phyloP scores from a whole-genome alignment of 2,797 vertebrate species.

The Falco concolor region DNA sequence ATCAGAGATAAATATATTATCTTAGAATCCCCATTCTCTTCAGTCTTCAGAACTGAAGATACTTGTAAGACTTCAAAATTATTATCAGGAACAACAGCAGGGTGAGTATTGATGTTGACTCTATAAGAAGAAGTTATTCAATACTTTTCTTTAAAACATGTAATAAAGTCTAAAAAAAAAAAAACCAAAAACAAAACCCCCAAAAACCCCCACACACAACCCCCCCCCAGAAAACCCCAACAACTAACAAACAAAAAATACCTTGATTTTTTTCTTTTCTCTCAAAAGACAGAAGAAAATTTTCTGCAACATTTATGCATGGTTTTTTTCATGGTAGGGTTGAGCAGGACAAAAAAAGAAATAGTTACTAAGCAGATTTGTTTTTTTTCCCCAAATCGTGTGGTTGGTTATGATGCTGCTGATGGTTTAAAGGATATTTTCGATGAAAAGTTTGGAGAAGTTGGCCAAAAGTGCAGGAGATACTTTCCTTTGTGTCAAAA shows the following conservation, averaged over 20 bases:
- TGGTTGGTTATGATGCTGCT: not conserved
- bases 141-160: not conserved
- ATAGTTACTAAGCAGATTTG: not conserved
- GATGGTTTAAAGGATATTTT: not conserved
- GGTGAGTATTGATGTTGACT: not conserved
- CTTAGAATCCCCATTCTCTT: not conserved
- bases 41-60: not conserved
- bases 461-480: not conserved
- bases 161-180: not conserved
- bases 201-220: too few relatives aligned
- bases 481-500: not conserved
- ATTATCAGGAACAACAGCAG: not conserved
- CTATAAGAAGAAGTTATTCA: not conserved
- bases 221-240: not conserved
- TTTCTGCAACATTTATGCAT: not conserved
- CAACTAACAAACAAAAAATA: too few relatives aligned
- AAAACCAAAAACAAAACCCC: not conserved
- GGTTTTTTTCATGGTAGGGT: not conserved
- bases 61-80: not conserved
- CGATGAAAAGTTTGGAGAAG: not conserved
- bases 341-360: not conserved
- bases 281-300: rapidly evolving
- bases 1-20: not conserved
- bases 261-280: too few relatives aligned
- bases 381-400: not conserved